A percentile compares a stretch with the other conserved stretches of the same genome.
Conservation (phyloP, 2,888 invertebrate genomes). For the Leucophenga montana region DNA sequence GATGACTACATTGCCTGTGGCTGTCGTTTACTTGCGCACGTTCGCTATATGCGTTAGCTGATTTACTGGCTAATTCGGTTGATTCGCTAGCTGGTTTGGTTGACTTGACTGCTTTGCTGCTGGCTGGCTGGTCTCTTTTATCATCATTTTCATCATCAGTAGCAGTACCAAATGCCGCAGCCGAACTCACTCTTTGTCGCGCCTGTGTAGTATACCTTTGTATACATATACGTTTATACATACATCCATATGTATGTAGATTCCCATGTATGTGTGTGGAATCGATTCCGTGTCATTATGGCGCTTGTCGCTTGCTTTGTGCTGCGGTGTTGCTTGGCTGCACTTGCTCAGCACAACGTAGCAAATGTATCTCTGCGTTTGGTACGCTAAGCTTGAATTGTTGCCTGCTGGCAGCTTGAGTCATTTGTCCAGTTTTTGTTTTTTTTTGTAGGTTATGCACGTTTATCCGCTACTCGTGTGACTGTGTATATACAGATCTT, state of each 20-base stretch:
- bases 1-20: conserved; percentile 48
- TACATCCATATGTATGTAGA: not conserved
- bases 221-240: not conserved
- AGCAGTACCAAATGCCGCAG: not conserved
- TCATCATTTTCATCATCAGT: conserved; percentile 1
- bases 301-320: not conserved
- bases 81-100: conserved; percentile 3
- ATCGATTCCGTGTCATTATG: conserved; percentile 34
- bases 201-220: not conserved
- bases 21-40: conserved; percentile 34
- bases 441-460: too few species aligned
- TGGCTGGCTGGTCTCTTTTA: conserved; percentile 12
- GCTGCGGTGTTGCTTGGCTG: conserved; percentile 7
- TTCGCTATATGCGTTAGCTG: conserved; percentile 36
- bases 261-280: conserved; percentile 30
- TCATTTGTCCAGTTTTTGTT: too few species aligned
- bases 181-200: not conserved
- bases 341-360: not conserved
- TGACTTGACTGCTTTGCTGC: not conserved
- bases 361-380: not conserved
- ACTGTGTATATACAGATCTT: too few species aligned
- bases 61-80: conserved; percentile 30
- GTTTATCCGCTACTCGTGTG: too few species aligned
- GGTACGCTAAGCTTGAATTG: conserved; percentile 22
- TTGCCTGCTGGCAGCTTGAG: conserved; percentile 16